Evolutionary conservation across 2,888 invertebrate genomes (phyloP), one percentile per base, ranked within the genome.

Genomic region (Spisula solida): DNA sequence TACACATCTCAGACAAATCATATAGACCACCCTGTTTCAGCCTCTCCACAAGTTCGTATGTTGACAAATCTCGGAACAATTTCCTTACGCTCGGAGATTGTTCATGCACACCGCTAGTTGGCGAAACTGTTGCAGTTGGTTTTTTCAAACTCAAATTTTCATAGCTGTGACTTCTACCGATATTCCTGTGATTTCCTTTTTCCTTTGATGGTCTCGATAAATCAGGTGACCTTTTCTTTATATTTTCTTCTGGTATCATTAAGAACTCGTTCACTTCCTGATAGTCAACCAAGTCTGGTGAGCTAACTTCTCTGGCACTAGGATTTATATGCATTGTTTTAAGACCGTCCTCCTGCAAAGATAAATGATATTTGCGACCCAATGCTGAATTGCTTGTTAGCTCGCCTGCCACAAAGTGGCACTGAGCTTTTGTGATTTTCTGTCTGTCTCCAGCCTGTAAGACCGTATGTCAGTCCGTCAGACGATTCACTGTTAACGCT

Each of bases 1-100:
- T 16, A 78, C 89, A 89, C 18, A 79, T 31, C 0, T 85, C 78
- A 10, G 87, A 84, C n/a, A 89, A 75, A 29, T 78, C 81, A n/a
- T 51, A 5, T n/a, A 89, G 60, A 2, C 87, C 85, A 31, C 89
- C 87, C 16, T 55, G 47, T 6, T 31, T 81, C 47, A 90, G n/a
- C 29, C 90, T 87, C 10, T 82, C 41, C 18, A 78, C 87, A 0
- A 90, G 79, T 20, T 90, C 90, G 4, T 8, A 34, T 0, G 51
- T 66, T 14, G 51, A 79, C 79, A 90, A 56, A 16, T 82, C 82
- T 5, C 20, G 85, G 41, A 90, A 90, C 20, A 79, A 14, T 56
- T 78, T 85, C n/a, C 31, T 80, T 18, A 31, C 75, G 12, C 31
- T 25, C 29, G 16, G 12, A 18, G 75, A 34, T 8, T 75, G 31